These are phyloP conservation scores for Thaumetopoea pityocampa DNA, from an alignment of 1,140 invertebrate species.

Conservation along the genomic window DNA sequence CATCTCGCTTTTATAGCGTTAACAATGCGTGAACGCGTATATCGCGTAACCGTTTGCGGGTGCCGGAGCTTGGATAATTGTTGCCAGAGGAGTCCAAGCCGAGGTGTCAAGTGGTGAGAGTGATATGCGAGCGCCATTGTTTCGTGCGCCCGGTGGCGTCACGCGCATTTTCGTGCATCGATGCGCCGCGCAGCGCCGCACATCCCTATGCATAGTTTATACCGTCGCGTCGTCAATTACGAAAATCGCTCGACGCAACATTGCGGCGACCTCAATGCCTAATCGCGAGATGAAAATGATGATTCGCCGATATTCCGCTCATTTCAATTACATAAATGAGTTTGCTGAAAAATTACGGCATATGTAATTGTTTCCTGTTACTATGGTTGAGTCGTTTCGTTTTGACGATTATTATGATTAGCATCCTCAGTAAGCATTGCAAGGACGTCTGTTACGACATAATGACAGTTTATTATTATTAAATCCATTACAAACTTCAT, in stretches of 20 bases:
- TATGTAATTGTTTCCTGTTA: conserved; percentile 64
- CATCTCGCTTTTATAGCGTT: conserved; percentile 12
- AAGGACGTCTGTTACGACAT: conserved; percentile 36
- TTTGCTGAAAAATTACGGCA: conserved; percentile 52
- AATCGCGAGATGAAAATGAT: conserved; percentile 59
- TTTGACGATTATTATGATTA: conserved; percentile 33
- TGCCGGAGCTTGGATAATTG: conserved; percentile 37
- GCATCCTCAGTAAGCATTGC: conserved; percentile 39
- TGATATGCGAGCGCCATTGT: conserved; percentile 41
- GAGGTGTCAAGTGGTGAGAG: conserved; percentile 42
- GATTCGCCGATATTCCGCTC: conserved; percentile 42
- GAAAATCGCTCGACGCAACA: conserved; percentile 50
- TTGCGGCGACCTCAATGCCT: conserved; percentile 53
- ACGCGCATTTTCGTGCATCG: conserved; percentile 65
- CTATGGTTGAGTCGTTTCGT: conserved; percentile 46
- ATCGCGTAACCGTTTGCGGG: conserved; percentile 38
- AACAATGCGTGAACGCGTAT: conserved; percentile 18
- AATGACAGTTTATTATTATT: neutral
- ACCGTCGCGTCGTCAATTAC: conserved; percentile 32
- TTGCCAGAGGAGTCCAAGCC: conserved; percentile 42
- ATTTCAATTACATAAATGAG: conserved; percentile 58
- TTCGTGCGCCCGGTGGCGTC: conserved; percentile 42
- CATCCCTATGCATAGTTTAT: conserved; percentile 18
- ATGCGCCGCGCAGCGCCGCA: conserved; percentile 37
- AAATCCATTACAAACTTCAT: no score